phyloP scores from a whole-genome alignment of 2,888 invertebrate genomes.

The Chrysolina americana region DNA sequence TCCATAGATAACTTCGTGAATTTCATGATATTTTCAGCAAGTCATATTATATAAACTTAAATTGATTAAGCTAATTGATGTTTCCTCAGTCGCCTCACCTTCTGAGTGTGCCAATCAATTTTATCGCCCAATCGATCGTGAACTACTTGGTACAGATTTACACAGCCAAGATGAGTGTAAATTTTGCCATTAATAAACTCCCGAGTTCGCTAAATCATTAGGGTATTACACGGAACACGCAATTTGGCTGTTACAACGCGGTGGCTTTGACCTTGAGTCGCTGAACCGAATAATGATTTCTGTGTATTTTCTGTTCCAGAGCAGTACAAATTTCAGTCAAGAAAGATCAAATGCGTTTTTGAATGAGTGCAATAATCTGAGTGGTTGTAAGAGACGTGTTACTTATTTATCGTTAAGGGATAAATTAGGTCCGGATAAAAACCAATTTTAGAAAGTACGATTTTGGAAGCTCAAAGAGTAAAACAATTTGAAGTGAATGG shows the following conservation, averaged over 20 bases:
- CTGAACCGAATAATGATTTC: constrained; percentile 25
- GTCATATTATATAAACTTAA: neutral
- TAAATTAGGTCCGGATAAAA: no score
- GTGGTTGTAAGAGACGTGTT: no score
- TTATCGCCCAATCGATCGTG: constrained; percentile 8
- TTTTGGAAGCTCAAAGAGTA: no score
- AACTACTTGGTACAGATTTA: constrained; percentile 29
- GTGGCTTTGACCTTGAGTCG: constrained; percentile 21
- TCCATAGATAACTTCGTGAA: neutral
- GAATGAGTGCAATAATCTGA: neutral
- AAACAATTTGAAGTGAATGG: no score
- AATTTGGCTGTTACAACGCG: constrained; percentile 23
- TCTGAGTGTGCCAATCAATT: constrained; percentile 4
- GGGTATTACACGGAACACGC: constrained; percentile 22
- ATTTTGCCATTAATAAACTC: constrained; percentile 19
- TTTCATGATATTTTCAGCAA: neutral
- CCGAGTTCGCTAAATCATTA: constrained; percentile 14
- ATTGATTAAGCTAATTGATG: constrained; percentile 8
- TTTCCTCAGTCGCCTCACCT: neutral
- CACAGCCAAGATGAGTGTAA: constrained; percentile 18
- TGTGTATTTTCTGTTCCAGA: constrained; percentile 2
- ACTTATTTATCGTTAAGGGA: no score
- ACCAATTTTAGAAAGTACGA: no score
- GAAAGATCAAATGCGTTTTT: neutral
- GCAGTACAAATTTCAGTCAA: neutral